Evolutionary conservation across 2,888 invertebrate genomes (phyloP), one percentile per base, ranked within the genome.

Genomic region (Dicyrtomina minuta): DNA sequence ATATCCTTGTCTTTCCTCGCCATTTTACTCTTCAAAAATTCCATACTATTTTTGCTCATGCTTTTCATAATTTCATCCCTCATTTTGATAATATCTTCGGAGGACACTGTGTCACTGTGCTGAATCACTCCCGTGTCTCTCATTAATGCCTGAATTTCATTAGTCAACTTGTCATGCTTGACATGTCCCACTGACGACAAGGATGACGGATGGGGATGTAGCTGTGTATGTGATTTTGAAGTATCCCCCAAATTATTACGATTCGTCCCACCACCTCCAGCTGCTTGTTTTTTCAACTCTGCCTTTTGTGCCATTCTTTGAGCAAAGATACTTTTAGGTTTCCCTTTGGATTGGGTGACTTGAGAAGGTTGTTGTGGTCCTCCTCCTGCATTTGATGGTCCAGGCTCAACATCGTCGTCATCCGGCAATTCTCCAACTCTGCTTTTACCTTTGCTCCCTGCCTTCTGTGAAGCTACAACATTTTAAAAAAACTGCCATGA

Each of bases 221-320:
- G n/a, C 12, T 26, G 12, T 8, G 26, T 2, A 8, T n/a, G 1
- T 12, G 27, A 27, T 33, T 13, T 22, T 13, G 56, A 56, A 26
- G 27, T 26, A 8, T 33, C 33, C 3, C 33, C 33, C 33, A 33
- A 33, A 33, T 33, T 33, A 33, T 33, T 33, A 33, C 33, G 33
- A 33, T 33, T 33, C 8, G 33, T 33, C 33, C 33, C 33, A 3
- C 33, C 33, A 33, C 33, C 17, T n/a, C 17, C 15, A 55, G 22
- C 24, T n/a, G 60, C 17, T 13, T 61, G 20, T 10, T 61, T 61
- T 2, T 61, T 46, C 17, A 49, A 49, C 6, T 49, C 26, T 43
- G 20, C 59, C 24, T 67, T 59, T 59, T 67, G 59, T 22, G 67
- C 67, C 67, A 67, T 59, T 39, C 67, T 24, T 49, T 67, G 67